A percentile compares a stretch with the other conserved stretches of the same genome.
phyloP scores from a whole-genome alignment of 2,888 invertebrate genomes.

The Oasisia sp. region DNA sequence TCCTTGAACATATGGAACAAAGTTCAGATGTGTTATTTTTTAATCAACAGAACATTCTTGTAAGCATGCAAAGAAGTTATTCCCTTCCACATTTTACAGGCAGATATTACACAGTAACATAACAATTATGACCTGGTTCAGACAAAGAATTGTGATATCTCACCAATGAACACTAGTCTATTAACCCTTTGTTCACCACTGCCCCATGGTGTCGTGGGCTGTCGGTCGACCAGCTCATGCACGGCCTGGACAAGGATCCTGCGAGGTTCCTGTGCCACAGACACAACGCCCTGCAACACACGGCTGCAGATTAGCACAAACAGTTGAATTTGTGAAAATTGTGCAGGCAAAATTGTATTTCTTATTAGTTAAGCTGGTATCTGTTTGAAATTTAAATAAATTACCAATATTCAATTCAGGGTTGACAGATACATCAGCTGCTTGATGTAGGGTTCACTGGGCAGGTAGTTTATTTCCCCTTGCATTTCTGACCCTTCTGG shows the following conservation, averaged over 20 bases:
- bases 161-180: conserved; percentile 61
- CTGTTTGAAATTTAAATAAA: no score
- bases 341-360: no score
- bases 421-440: no score
- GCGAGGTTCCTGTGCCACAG: conserved; percentile 42
- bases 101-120: background rate
- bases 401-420: no score
- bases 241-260: conserved; percentile 60
- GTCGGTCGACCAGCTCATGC: conserved; percentile 59
- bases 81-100: background rate
- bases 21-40: no score
- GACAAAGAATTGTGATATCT: background rate
- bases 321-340: no score
- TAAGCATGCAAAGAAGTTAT: background rate
- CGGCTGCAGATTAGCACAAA: background rate
- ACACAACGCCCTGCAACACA: conserved; percentile 56
- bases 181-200: conserved; percentile 43
- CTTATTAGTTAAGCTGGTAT: no score
- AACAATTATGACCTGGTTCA: background rate
- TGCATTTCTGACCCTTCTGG: background rate
- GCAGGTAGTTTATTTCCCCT: no score
- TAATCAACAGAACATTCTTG: no score
- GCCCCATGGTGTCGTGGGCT: conserved; percentile 55
- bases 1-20: no score
- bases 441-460: no score